Evolutionary conservation across 2,888 invertebrate species (phyloP).

Genomic region (Lobophora halterata): DNA sequence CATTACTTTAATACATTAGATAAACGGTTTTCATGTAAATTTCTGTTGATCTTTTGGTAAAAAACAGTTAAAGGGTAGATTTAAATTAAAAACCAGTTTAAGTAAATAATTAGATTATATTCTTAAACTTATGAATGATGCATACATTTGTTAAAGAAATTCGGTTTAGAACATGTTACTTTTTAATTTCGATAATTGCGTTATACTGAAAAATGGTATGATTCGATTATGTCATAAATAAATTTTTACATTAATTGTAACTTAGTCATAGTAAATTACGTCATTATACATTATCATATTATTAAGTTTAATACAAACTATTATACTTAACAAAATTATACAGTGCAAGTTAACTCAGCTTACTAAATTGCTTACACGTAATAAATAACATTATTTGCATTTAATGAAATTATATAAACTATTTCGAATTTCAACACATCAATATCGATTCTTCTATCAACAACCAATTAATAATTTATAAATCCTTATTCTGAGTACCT

Average conservation of each 20-base stretch:
- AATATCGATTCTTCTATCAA: too few relatives aligned
- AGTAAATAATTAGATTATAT: constrained; percentile 66
- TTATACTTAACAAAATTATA: background rate
- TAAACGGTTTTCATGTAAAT: background rate
- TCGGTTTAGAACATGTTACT: constrained; percentile 50
- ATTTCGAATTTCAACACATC: constrained; percentile 11
- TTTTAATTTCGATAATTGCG: constrained; percentile 40
- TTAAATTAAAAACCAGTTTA: constrained; percentile 38
- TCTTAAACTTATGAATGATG: constrained; percentile 61
- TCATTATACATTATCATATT: background rate
- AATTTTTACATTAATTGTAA: background rate
- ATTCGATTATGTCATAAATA: constrained; percentile 2
- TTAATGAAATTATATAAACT: constrained; percentile 20
- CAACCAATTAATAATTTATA: too few relatives aligned
- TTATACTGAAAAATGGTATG: constrained; percentile 34
- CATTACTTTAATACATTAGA: constrained; percentile 11
- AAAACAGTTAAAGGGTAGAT: background rate
- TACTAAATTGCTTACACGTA: too few relatives aligned
- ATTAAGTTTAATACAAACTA: background rate
- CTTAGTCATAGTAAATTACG: background rate
- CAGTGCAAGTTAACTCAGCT: constrained; percentile 4
- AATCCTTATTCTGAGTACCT: too few relatives aligned
- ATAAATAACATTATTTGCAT: constrained; percentile 4
- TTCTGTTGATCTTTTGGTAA: background rate
- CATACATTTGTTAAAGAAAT: constrained; percentile 52